Percentiles rank a stretch among this genome's conserved stretches.
phyloP scores from a whole-genome alignment of 2,797 vertebrate species.

The Sebastolobus altivelis region DNA sequence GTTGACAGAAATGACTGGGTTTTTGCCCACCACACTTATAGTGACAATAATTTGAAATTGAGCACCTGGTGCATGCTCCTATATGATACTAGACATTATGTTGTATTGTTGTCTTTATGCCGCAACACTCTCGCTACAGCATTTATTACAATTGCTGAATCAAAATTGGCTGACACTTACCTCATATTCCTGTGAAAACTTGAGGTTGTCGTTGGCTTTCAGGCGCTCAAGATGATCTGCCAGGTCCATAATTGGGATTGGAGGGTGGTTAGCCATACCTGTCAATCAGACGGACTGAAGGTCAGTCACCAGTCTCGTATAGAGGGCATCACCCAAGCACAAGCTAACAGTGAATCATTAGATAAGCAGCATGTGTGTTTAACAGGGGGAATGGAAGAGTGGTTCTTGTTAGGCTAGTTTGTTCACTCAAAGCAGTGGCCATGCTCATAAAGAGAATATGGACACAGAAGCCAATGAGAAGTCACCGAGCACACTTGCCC shows the following conservation, averaged over 20 bases:
- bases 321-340: constrained; percentile 62
- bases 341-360: constrained; percentile 84
- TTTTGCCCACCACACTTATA: background rate
- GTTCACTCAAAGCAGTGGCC: constrained; percentile 95
- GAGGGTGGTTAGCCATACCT: constrained; percentile 99
- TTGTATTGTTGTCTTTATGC: background rate
- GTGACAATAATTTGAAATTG: background rate
- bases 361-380: constrained; percentile 87
- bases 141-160: background rate
- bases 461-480: constrained; percentile 92
- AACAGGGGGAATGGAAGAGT: constrained; percentile 85
- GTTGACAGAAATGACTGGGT: background rate
- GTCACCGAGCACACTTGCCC: constrained; percentile 88
- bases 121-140: background rate
- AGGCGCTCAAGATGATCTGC: constrained; percentile 96
- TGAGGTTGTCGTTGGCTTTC: constrained; percentile 99
- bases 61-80: background rate
- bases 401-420: constrained; percentile 89
- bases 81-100: background rate
- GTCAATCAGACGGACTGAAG: constrained; percentile 69
- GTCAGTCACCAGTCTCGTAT: constrained; percentile 47
- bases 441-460: constrained; percentile 91
- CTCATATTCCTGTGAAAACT: constrained; percentile 99
- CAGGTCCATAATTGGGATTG: constrained; percentile 96
- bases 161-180: constrained; percentile 71